Evolutionary conservation across 2,113 vertebrate genomes (phyloP).

Genomic region (Saimiri boliviensis): DNA sequence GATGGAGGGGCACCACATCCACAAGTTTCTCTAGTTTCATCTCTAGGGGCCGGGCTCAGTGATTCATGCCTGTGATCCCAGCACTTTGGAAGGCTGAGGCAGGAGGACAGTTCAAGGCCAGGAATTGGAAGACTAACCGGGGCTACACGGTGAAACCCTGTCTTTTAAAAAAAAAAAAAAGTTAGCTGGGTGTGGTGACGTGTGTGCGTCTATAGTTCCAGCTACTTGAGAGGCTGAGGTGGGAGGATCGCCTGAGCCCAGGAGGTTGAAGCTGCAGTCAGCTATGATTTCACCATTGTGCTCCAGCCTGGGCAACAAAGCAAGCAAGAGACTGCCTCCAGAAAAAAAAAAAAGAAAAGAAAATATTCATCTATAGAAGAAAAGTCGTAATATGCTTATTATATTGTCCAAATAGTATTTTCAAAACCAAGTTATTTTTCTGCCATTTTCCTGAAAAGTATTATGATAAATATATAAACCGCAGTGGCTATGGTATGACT

Average conservation of each 20-base stretch:
- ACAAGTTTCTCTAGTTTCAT: not conserved
- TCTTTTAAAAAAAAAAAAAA: not conserved
- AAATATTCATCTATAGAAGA: not conserved
- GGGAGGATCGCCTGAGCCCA: not conserved
- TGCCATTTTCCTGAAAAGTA: not conserved
- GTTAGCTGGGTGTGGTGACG: not conserved
- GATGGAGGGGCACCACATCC: not conserved
- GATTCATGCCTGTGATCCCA: not conserved
- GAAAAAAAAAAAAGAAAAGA: not conserved
- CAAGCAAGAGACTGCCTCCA: not conserved
- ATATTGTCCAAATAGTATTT: not conserved
- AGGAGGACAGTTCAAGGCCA: not conserved
- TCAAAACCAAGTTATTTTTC: not conserved
- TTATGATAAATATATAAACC: not conserved
- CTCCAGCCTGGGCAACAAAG: not conserved
- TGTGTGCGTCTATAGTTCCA: not conserved
- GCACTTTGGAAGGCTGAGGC: not conserved
- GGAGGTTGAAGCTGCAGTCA: not conserved
- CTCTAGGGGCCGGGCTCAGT: not conserved
- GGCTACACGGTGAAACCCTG: not conserved
- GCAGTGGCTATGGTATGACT: rapidly evolving
- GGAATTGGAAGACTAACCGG: not conserved
- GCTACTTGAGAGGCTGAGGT: not conserved
- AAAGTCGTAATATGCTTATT: not conserved
- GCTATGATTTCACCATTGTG: not conserved